phyloP scores from a whole-genome alignment of 2,888 invertebrate species.

The Drosophila tanythrix region DNA sequence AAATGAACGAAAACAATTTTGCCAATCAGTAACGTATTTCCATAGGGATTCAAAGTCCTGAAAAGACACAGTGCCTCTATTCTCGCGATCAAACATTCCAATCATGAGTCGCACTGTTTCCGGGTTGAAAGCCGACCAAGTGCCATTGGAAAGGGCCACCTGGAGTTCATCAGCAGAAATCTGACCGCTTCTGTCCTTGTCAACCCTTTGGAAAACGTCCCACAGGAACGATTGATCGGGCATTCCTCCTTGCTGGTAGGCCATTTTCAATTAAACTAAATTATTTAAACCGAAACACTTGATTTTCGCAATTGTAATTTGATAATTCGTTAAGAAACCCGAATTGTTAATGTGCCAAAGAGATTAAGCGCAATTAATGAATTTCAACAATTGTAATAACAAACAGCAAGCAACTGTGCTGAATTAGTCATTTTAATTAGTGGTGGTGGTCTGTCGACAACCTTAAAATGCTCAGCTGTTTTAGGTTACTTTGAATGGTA shows the following conservation, averaged over 20 bases:
- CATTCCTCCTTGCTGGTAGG: conserved; percentile 86
- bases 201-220: conserved; percentile 87
- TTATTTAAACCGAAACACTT: neutral
- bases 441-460: conserved; percentile 39
- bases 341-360: neutral
- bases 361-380: neutral
- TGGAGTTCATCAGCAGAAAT: conserved; percentile 96
- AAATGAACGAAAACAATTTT: conserved; percentile 96
- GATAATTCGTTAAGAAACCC: neutral
- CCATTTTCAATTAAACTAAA: conserved; percentile 57
- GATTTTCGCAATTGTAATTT: neutral
- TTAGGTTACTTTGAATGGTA: conserved; percentile 9
- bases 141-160: conserved; percentile 96
- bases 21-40: conserved; percentile 99
- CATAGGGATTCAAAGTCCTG: conserved; percentile 98
- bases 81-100: conserved; percentile 97
- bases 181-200: conserved; percentile 93
- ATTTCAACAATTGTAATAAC: neutral
- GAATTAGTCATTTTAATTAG: neutral
- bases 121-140: conserved; percentile 99
- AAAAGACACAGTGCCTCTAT: conserved; percentile 95
- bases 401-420: neutral
- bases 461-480: conserved; percentile 17
- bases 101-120: conserved; percentile 93
- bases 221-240: conserved; percentile 11